phyloP scores from a whole-genome alignment of 1,140 invertebrate species.

The Papilio polytes region DNA sequence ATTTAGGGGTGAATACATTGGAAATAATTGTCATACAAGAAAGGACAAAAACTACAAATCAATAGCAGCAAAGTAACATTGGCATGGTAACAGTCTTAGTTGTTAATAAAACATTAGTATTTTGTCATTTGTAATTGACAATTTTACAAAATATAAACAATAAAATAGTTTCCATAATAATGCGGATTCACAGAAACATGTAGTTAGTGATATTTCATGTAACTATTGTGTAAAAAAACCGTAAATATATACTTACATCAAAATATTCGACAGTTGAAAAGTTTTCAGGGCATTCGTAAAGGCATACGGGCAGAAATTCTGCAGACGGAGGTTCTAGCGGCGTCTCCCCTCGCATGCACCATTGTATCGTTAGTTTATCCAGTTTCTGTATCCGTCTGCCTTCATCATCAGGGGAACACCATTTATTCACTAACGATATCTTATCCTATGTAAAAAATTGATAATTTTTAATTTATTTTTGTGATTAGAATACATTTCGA shows the following conservation, averaged over 20 bases:
- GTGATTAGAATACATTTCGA: background rate
- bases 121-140: too few relatives aligned
- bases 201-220: background rate
- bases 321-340: slow-evolving; percentile 81
- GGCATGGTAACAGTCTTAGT: too few relatives aligned
- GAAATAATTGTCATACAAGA: too few relatives aligned
- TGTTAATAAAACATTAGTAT: too few relatives aligned
- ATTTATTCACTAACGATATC: slow-evolving; percentile 68
- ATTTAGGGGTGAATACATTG: too few relatives aligned
- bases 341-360: slow-evolving; percentile 71
- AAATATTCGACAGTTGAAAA: slow-evolving; percentile 93
- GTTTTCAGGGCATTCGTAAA: slow-evolving; percentile 90
- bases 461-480: slow-evolving; percentile 2
- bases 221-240: background rate
- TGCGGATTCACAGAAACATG: background rate
- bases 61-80: too few relatives aligned
- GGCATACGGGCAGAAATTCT: slow-evolving; percentile 87
- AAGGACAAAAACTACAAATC: too few relatives aligned
- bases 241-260: slow-evolving; percentile 84
- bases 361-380: slow-evolving; percentile 60
- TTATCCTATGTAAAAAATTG: slow-evolving; percentile 60
- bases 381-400: slow-evolving; percentile 58
- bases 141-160: too few relatives aligned
- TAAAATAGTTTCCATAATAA: too few relatives aligned
- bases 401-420: slow-evolving; percentile 52